Conservation (phyloP, 92 coral and sea anemone genomes). For the Porites rus region DNA sequence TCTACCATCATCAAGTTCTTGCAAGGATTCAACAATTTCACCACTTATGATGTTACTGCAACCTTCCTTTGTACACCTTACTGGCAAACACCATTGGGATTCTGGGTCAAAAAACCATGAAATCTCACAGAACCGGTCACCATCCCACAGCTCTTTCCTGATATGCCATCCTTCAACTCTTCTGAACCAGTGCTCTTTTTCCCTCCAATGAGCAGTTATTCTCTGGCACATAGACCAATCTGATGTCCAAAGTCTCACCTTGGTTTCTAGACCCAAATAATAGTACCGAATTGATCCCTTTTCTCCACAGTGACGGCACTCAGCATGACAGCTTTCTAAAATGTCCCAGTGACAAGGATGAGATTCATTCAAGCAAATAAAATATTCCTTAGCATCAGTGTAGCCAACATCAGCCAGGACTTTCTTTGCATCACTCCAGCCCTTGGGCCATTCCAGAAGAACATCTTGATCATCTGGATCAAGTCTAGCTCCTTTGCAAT, state of each 20-base stretch:
- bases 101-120: conserved; percentile 80
- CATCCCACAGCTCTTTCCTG: conserved; percentile 73
- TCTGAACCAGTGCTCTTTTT: conserved; percentile 74
- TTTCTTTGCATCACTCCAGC: conserved; percentile 63
- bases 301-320: conserved; percentile 69
- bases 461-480: conserved; percentile 22
- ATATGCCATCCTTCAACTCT: conserved; percentile 42
- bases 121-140: conserved; percentile 67
- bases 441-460: conserved; percentile 51
- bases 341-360: conserved; percentile 76
- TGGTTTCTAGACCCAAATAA: conserved; percentile 69
- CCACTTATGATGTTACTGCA: conserved; percentile 64
- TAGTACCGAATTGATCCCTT: conserved; percentile 62
- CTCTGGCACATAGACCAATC: conserved; percentile 61
- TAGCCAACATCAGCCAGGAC: conserved; percentile 60
- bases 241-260: conserved; percentile 64
- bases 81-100: conserved; percentile 64
- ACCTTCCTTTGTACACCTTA: conserved; percentile 50
- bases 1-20: conserved; percentile 29
- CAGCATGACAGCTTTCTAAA: conserved; percentile 36
- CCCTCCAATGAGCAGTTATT: conserved; percentile 74
- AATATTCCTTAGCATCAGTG: conserved; percentile 68
- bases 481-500: conserved; percentile 40
- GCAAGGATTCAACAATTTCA: neutral
- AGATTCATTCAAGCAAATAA: conserved; percentile 60